Evolutionary conservation across 2,113 vertebrate species (phyloP).

Genomic region (Agapornis roseicollis): DNA sequence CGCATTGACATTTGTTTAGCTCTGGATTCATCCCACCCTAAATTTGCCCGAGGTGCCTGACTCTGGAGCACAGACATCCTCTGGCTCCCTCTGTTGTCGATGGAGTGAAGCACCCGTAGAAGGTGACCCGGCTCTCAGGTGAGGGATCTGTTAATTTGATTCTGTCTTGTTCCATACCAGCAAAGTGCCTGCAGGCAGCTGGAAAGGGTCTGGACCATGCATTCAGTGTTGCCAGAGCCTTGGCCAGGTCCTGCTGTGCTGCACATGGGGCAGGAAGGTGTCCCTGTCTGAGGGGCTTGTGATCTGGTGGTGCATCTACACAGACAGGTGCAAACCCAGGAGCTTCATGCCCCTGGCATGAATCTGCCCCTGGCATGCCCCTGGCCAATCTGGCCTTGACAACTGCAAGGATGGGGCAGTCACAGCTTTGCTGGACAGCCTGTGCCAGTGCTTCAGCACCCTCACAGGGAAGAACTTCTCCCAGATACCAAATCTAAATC

Average conservation of each 20-base stretch:
- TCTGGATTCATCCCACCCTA: not conserved
- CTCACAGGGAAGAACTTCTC: not conserved
- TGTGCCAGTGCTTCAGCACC: not conserved
- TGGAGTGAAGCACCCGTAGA: slow-evolving; percentile 13
- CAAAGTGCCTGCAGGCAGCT: not conserved
- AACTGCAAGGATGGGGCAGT: not conserved
- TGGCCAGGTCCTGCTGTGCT: rapidly evolving
- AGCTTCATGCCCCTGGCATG: not conserved
- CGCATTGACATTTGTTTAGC: not conserved
- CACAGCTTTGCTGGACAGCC: not conserved
- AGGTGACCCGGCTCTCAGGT: not conserved
- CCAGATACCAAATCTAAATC: not conserved
- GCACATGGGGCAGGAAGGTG: not conserved
- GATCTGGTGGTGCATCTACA: not conserved
- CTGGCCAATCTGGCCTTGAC: rapidly evolving
- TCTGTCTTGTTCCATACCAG: not conserved
- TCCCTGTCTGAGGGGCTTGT: not conserved
- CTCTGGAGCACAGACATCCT: not conserved
- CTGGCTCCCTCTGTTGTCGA: slow-evolving; percentile 58
- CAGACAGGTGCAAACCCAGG: not conserved
- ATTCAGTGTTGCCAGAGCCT: not conserved
- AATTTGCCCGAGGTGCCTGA: not conserved
- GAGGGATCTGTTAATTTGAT: not conserved
- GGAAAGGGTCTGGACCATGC: not conserved
- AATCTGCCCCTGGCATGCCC: too few relatives aligned